phyloP scores from a whole-genome alignment of 2,888 invertebrate species.

The Latrodectus elegans region DNA sequence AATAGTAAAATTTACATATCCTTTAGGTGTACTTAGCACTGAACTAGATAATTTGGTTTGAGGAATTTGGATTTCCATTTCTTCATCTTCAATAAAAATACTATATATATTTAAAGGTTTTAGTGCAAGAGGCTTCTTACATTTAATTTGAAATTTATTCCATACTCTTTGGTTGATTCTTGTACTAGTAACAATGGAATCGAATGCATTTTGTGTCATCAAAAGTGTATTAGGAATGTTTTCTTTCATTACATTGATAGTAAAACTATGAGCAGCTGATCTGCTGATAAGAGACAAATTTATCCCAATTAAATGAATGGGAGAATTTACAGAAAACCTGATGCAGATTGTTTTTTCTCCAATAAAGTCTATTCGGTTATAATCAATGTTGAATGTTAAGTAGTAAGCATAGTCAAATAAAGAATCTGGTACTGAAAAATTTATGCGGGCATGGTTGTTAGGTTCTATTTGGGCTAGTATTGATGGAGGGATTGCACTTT shows the following conservation, averaged over 20 bases:
- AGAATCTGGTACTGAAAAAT: conserved; percentile 50
- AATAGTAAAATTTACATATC: conserved; percentile 40
- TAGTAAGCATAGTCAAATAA: conserved; percentile 33
- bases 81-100: conserved; percentile 20
- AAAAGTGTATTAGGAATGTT: conserved; percentile 37
- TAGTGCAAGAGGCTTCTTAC: conserved; percentile 37
- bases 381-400: conserved; percentile 26
- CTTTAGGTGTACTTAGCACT: conserved; percentile 12
- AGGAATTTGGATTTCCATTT: conserved; percentile 32
- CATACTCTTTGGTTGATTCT: conserved; percentile 33
- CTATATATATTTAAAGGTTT: conserved; percentile 47
- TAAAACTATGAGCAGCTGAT: not conserved
- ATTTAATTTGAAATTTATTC: conserved; percentile 29
- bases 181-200: conserved; percentile 9
- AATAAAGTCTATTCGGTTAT: conserved; percentile 27
- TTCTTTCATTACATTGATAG: conserved; percentile 51
- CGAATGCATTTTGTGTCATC: conserved; percentile 30
- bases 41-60: conserved; percentile 14
- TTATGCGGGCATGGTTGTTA: conserved; percentile 53
- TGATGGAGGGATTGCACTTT: conserved; percentile 53
- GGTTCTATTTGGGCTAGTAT: conserved; percentile 57
- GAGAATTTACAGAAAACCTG: conserved; percentile 47
- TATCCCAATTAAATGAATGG: conserved; percentile 46
- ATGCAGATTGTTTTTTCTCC: conserved; percentile 39
- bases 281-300: conserved; percentile 26